Conservation (phyloP, 2,797 vertebrate species). For the Phrynocephalus forsythii region DNA sequence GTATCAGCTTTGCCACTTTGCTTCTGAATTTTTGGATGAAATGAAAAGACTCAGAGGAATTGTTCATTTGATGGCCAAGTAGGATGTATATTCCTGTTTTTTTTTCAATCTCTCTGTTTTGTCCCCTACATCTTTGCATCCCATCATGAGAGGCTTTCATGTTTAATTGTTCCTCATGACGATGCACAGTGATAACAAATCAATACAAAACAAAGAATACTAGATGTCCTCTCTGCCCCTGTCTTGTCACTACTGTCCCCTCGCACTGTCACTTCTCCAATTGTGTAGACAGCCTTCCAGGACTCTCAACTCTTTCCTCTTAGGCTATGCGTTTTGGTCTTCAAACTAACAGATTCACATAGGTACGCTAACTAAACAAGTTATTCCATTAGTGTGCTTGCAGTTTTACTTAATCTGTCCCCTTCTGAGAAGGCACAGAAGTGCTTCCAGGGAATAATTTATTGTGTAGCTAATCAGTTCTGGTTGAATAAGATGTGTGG, state of each 20-base stretch:
- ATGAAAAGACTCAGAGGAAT: constrained; percentile 49
- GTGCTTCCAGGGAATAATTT: constrained; percentile 22
- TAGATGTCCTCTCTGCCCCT: constrained; percentile 26
- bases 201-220: constrained; percentile 53
- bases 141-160: constrained; percentile 33
- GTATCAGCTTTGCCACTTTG: constrained; percentile 52
- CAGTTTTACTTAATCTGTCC: neutral
- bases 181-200: constrained; percentile 28
- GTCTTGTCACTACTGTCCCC: constrained; percentile 30
- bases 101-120: constrained; percentile 39
- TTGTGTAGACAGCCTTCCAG: constrained; percentile 26
- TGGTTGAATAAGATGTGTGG: neutral
- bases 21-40: constrained; percentile 57
- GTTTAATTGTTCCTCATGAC: constrained; percentile 42
- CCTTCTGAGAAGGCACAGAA: constrained; percentile 2
- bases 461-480: neutral
- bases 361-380: neutral
- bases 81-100: constrained; percentile 36
- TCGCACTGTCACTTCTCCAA: neutral
- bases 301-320: constrained; percentile 31
- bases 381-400: neutral
- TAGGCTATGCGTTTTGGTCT: constrained; percentile 53
- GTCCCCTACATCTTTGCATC: constrained; percentile 1
- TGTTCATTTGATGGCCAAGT: constrained; percentile 55
- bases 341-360: constrained; percentile 31